Evolutionary conservation across 1,140 invertebrate genomes (phyloP).

Genomic region (Araneus ventricosus): DNA sequence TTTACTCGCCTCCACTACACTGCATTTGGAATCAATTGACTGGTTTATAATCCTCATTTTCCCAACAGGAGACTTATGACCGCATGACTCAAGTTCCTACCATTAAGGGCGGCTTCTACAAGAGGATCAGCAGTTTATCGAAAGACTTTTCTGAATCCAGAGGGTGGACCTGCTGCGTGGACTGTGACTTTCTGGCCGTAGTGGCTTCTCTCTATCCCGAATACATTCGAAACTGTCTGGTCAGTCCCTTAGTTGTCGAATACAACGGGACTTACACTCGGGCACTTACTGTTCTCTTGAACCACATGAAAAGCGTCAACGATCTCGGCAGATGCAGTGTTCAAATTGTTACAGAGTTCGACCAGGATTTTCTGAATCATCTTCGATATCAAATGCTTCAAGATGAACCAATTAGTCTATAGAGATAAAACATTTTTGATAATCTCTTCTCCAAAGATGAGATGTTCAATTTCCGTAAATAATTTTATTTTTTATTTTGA

Average conservation of each 20-base stretch:
- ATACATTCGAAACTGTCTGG: neutral
- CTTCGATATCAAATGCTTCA: no score
- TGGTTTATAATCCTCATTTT: no score
- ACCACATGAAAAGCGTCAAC: neutral
- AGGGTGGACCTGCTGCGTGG: neutral
- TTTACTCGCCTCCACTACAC: no score
- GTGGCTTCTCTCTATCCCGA: conserved; percentile 50
- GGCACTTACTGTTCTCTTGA: conserved; percentile 5
- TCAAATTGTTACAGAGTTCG: conserved; percentile 39
- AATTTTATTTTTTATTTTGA: no score
- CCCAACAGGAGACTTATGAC: neutral
- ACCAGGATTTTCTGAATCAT: neutral
- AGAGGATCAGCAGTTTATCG: neutral
- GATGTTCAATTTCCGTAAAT: no score
- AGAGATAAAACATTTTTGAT: no score
- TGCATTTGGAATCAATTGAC: no score
- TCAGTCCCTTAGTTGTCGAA: conserved; percentile 6
- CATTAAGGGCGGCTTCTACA: neutral
- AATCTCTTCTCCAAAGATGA: no score
- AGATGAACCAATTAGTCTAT: no score
- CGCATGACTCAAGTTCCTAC: neutral
- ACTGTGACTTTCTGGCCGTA: conserved; percentile 56
- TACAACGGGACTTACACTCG: neutral
- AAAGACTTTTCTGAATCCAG: neutral
- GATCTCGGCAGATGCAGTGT: neutral